phyloP scores from a whole-genome alignment of 2,888 invertebrate genomes.

The Teleiodes luculella region DNA sequence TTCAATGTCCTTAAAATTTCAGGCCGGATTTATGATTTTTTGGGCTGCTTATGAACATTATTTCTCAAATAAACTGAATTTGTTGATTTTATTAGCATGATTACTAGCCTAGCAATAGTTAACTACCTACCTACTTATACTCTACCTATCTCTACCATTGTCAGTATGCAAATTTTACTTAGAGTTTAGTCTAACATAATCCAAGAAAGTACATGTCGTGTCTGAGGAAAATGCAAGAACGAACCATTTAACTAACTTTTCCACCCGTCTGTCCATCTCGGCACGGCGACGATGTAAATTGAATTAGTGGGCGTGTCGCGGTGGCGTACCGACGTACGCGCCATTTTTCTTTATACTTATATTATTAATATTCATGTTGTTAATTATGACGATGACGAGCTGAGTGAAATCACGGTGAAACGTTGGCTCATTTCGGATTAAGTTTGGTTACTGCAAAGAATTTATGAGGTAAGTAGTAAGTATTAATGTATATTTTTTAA shows the following conservation, averaged over 20 bases:
- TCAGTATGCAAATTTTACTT: too few species aligned
- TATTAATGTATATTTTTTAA: too few species aligned
- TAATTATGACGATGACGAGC: constrained; percentile 30
- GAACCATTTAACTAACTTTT: constrained; percentile 28
- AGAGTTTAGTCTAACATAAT: too few species aligned
- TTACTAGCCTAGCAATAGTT: too few species aligned
- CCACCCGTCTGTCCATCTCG: constrained; percentile 25
- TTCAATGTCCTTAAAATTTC: too few species aligned
- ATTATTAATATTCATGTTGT: constrained; percentile 13
- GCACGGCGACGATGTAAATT: constrained; percentile 56
- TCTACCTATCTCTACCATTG: too few species aligned
- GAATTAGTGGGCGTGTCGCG: constrained; percentile 61
- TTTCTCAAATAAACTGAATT: background rate
- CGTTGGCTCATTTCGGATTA: background rate
- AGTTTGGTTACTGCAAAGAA: constrained; percentile 11
- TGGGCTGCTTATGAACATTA: too few species aligned
- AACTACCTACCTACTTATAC: background rate
- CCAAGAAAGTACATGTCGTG: too few species aligned
- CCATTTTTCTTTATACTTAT: constrained; percentile 24
- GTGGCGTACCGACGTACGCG: constrained; percentile 29
- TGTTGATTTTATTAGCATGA: background rate
- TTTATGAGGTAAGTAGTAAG: background rate
- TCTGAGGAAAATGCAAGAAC: too few species aligned
- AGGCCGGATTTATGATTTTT: too few species aligned
- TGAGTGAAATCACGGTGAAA: constrained; percentile 6